Base-by-base conservation (phyloP, 2,888 invertebrate genomes). In the Azorinus chamasolen region DNA sequence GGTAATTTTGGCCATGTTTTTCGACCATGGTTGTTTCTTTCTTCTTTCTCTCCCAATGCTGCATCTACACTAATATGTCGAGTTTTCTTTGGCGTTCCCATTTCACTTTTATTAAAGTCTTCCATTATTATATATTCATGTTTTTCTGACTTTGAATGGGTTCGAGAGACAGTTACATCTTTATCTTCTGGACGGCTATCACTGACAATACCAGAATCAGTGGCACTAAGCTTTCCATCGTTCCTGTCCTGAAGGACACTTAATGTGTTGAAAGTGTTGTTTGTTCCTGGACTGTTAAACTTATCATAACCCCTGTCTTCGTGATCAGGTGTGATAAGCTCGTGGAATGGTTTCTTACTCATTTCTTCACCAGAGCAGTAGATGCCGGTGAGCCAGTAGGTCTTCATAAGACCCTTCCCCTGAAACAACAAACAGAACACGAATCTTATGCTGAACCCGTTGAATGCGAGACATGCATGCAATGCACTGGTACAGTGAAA, bases 401-500 rank as follows among this genome's bases (percentile, higher is more conserved):
- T 90, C 46, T 78, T 84, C 87, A 91, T 89, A 51, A 46, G 25
- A 14, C 90, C 91, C 59, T 89, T 88, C 2, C 91, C 91, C 91
- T 91, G 32, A 10, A 32, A 6, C 4, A 32, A 32, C 32, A 32
- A 32, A n/a, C 10, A 32, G 4, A 25, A 25, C 69, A 5, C 32
- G 45, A 4, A 14, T 5, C 22, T 24, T 20, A 57, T 43, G 10
- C 18, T 16, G 14, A 16, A n/a, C n/a, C n/a, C n/a, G n/a, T n/a
- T n/a, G n/a, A n/a, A n/a, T n/a, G n/a, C n/a, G n/a, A n/a, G n/a
- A n/a, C 10, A 43, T 39, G 6, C 10, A 12, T 55, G 27, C 6
- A 27, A 37, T 18, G n/a, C n/a, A n/a, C n/a, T n/a, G n/a, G n/a
- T n/a, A n/a, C n/a, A n/a, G n/a, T n/a, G n/a, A n/a, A n/a, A n/a